Percentiles rank a stretch among this genome's conserved stretches.
Conservation (phyloP, 1,140 invertebrate species). For the Drosophila miranda region DNA sequence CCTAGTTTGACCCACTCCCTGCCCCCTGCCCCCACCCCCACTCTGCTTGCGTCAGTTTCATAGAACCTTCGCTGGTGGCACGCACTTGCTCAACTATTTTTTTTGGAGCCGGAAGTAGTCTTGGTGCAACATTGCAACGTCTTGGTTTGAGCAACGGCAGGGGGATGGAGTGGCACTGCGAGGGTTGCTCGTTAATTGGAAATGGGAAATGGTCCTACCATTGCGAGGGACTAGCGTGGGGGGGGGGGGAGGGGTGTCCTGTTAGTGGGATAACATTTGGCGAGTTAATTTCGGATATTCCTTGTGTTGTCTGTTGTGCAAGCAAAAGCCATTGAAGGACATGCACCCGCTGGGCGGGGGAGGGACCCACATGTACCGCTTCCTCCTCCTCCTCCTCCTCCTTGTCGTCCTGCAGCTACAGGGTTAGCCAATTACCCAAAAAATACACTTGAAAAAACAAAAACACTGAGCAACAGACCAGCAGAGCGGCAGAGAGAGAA, state of each 20-base stretch:
- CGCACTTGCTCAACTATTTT: constrained; percentile 16
- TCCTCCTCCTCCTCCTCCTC: constrained; percentile 35
- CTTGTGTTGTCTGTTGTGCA: not conserved
- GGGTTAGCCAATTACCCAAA: constrained; percentile 55
- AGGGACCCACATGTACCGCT: constrained; percentile 56
- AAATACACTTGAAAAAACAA: constrained; percentile 25
- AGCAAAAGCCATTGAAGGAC: constrained; percentile 43
- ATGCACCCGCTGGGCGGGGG: constrained; percentile 1
- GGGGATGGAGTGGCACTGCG: not conserved
- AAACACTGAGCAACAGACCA: constrained; percentile 24
- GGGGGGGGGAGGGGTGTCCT: constrained; percentile 12
- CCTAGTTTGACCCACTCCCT: constrained; percentile 38
- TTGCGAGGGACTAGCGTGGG: not conserved
- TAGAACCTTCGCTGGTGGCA: constrained; percentile 35
- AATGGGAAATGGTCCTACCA: not conserved
- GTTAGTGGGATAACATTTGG: constrained; percentile 64
- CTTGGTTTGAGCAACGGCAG: too few relatives aligned
- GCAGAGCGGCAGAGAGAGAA: constrained; percentile 11
- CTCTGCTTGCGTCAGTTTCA: constrained; percentile 38
- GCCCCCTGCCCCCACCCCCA: not conserved
- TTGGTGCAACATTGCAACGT: constrained; percentile 26
- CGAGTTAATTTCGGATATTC: constrained; percentile 56
- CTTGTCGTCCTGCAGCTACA: not conserved
- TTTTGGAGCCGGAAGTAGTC: constrained; percentile 40
- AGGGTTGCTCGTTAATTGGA: constrained; percentile 28